phyloP scores from a whole-genome alignment of 2,888 invertebrate genomes.

The Capitulum mitella region DNA sequence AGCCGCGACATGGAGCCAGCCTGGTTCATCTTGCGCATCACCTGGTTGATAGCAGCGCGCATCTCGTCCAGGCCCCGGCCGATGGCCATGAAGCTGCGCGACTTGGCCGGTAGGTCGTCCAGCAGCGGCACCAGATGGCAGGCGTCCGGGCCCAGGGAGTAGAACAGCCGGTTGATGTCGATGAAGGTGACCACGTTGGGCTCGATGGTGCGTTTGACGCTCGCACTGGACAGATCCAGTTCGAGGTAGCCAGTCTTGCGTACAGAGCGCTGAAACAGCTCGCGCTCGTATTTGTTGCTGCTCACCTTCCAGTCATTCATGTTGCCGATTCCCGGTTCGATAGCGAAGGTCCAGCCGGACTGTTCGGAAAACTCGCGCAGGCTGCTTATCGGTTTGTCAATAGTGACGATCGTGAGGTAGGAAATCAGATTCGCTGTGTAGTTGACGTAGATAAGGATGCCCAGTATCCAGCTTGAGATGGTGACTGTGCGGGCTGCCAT shows the following conservation, averaged over 20 bases:
- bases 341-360: background rate
- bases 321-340: background rate
- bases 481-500: background rate
- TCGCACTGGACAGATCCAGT: background rate
- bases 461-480: constrained; percentile 4
- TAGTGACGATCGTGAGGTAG: background rate
- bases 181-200: background rate
- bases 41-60: background rate
- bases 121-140: background rate
- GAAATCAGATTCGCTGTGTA: background rate
- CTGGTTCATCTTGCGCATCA: too few relatives aligned
- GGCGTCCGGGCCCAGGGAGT: background rate
- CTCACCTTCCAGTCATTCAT: background rate
- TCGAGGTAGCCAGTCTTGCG: too few relatives aligned
- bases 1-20: too few relatives aligned
- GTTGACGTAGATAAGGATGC: background rate
- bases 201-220: background rate
- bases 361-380: background rate
- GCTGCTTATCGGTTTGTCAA: background rate
- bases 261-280: background rate
- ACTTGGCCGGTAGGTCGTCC: background rate
- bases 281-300: background rate
- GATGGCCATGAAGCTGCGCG: background rate
- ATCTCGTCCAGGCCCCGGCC: background rate
- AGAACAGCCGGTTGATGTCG: background rate